Evolutionary conservation across 1,140 invertebrate genomes (phyloP), one percentile per base, ranked within the genome.

Genomic region (Caenorhabditis remanei): DNA sequence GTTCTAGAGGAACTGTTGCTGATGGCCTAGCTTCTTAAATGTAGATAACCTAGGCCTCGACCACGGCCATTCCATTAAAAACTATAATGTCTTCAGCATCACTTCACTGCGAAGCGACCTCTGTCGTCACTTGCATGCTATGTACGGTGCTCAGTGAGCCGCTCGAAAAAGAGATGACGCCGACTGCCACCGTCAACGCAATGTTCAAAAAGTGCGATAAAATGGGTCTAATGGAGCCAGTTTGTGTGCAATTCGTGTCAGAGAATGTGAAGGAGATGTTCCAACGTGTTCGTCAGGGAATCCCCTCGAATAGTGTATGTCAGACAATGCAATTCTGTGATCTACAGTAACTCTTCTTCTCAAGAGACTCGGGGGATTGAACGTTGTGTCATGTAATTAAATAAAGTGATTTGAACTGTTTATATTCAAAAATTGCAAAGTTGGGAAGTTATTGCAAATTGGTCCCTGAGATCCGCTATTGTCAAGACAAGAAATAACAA

Each of bases 211-310:
- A 63, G 67, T 88, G 87, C 79, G 48, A 61, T 40, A 67, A 86
- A 46, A 75, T 89, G 75, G 88, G 88, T 13, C 82, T 89, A 14
- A 88, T 89, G 71, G 87, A 88, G 53, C 79, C 88, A 21, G 50
- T 89, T 14, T 89, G 88, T 65, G 84, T 61, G 32, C 88, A 89
- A 61, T 85, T 89, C 19, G 88, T 89, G n/a, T 88, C 89, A 16
- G 67, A 84, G 50, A 79, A 89, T 56, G 88, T 87, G 19, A 89
- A 89, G 56, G 43, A 71, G 8, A 88, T 89, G 55, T 82, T 89
- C 21, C 87, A 50, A 40, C 61, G 86, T 41, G 85, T 79, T 40
- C 50, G 85, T 24, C 32, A 55, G 24, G 85, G 85, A 19, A 82
- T 56, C 16, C 67, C 85, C 13, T 13, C 79, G 11, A 41, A n/a